Evolutionary conservation across 2,888 invertebrate species (phyloP), one percentile per base, ranked within the genome.

Genomic region (Eudasyphora cyanicolor): DNA sequence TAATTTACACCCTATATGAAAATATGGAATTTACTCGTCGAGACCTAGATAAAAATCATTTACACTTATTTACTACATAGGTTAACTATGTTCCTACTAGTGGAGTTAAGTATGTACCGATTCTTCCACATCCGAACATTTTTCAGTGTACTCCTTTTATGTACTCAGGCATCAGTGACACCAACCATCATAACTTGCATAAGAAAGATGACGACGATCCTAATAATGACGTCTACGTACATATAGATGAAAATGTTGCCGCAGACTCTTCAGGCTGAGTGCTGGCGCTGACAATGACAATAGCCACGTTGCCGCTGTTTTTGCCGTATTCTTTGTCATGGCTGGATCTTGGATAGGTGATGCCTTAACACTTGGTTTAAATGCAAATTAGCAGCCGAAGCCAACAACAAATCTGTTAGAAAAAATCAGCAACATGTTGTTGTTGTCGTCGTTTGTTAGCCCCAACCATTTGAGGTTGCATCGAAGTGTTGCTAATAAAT

Each of bases 401-500:
- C 75, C 73, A 71, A 12, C 67, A 73, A 57, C 27, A 62, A 73
- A 67, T 75, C 62, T 60, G 29, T 21, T 62, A 32, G 19, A 35
- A 75, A 73, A 49, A 12, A 62, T 76, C 67, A 75, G 35, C 57
- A 73, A 60, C 51, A 67, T 42, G 67, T 67, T 32, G 32, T 62
- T 29, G 60, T n/a, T 57, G 57, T 17, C 21, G 14, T 67, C 35
- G 62, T 29, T 62, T 67, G 42, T 38, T 38, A 51, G 71, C 51
- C 27, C 6, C 42, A 8, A 42, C 73, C 35, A 73, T 24, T 57
- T 42, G 21, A 76, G n/a, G n/a, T n/a, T n/a, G n/a, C n/a, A n/a
- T n/a, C n/a, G 78, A 81, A 79, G 81, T 84, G 78, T 84, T 78
- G 84, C 69, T 84, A 84, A 84, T 84, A 81, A 79, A 84, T 75